Evolutionary conservation across 2,797 vertebrate genomes (phyloP).

Genomic region (Hybognathus amarus): DNA sequence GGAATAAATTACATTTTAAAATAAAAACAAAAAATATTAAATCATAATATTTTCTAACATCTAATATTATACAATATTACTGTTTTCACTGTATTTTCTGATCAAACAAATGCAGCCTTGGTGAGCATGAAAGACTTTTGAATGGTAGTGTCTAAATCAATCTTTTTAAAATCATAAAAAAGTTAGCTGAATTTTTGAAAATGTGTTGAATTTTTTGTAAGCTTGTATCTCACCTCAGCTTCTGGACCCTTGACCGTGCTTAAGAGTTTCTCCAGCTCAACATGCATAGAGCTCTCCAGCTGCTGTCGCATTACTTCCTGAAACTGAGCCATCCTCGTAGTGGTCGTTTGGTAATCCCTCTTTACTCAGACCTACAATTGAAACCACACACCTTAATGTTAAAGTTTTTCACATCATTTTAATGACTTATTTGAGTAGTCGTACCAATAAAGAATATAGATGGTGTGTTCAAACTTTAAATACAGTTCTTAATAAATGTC

Average conservation of each 20-base stretch:
- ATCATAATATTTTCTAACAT: too few relatives aligned
- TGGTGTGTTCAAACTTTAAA: background rate
- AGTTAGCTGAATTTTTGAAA: background rate
- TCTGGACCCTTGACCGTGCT: conserved; percentile 80
- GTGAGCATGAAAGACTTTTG: background rate
- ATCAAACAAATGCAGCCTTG: background rate
- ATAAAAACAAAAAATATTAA: too few relatives aligned
- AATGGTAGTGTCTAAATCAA: background rate
- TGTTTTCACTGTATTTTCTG: background rate
- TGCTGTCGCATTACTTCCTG: conserved; percentile 97
- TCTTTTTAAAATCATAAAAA: too few relatives aligned
- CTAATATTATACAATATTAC: background rate
- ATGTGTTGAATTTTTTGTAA: background rate
- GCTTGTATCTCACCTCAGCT: conserved; percentile 79
- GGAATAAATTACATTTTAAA: background rate
- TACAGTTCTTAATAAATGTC: background rate
- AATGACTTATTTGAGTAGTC: background rate
- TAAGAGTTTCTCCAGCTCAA: conserved; percentile 90
- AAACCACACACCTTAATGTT: background rate
- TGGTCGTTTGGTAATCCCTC: conserved; percentile 79
- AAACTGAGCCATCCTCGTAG: conserved; percentile 85
- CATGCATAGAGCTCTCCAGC: conserved; percentile 92
- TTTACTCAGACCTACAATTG: conserved; percentile 84
- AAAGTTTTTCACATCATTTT: background rate
- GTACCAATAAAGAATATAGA: background rate